Evolutionary conservation across 1,140 invertebrate genomes (phyloP), one percentile per base, ranked within the genome.

Genomic region (Vanessa tameamea): DNA sequence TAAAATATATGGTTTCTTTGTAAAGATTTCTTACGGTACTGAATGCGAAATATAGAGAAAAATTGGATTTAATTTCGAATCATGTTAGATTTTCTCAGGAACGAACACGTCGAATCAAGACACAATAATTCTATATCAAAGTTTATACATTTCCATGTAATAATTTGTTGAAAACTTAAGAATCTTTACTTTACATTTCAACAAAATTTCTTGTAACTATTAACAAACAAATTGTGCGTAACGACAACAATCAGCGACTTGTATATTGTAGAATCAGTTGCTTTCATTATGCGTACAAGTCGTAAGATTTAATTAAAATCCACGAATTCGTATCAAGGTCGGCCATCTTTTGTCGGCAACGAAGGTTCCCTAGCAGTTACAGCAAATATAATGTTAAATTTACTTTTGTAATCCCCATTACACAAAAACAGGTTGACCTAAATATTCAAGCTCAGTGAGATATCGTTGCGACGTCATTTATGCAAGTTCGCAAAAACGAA

Each of bases 361-460:
- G 83, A 84, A 87, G 84, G 86, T 88, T 87, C 82, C 83, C 82
- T 85, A 88, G 78, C 87, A 86, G 85, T 91, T 87, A 87, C 85
- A 88, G 69, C 87, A 86, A 87, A 86, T 89, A 89, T 84, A 92
- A 90, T 87, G 85, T 86, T 85, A 89, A 91, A 89, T 92, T 91
- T 90, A 85, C 88, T 89, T 89, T 85, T 87, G 89, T 89, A 86
- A 92, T 91, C 83, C 83, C 82, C 81, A 90, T 91, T 91, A 91
- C 83, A 87, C 88, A 92, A 91, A 91, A 92, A 89, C 89, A 92
- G 83, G 87, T 91, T 91, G 89, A 90, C 90, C 90, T 85, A 87
- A 92, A 91, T 91, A 87, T 87, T 87, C 83, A 83, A 78, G 73
- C 84, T 82, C 76, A 79, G 82, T 87, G 84, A 89, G 88, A 89